Evolutionary conservation across 2,797 vertebrate genomes (phyloP).

Genomic region (Spinus olivaceus): DNA sequence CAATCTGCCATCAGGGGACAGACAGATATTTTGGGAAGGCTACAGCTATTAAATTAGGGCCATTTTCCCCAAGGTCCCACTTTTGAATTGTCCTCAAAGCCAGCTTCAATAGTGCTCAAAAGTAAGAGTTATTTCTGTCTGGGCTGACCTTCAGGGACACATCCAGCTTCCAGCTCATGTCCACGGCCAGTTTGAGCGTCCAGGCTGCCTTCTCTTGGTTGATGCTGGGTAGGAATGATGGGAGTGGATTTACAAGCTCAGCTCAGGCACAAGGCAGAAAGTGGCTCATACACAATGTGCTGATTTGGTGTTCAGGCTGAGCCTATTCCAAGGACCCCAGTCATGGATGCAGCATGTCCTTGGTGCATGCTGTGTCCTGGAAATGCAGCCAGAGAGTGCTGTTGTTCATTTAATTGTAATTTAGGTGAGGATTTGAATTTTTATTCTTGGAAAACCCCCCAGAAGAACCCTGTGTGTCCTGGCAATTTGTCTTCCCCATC

Average conservation of each 20-base stretch:
- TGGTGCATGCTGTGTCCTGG: constrained; percentile 31
- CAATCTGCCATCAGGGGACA: neutral
- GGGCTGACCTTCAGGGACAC: neutral
- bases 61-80: neutral
- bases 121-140: neutral
- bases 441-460: neutral
- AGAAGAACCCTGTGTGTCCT: neutral
- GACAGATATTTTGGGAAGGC: neutral
- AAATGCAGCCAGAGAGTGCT: constrained; percentile 59
- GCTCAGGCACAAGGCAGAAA: neutral
- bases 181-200: neutral
- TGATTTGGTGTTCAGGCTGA: neutral
- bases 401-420: constrained; percentile 43
- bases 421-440: constrained; percentile 10
- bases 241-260: neutral
- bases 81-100: neutral
- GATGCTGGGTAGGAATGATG: neutral
- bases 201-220: neutral
- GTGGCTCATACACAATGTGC: neutral
- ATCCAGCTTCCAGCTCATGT: neutral
- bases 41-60: neutral
- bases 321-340: neutral
- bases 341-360: neutral
- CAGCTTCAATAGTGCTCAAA: neutral
- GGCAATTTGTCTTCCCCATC: constrained; percentile 1